A percentile compares a stretch with the other conserved stretches of the same genome.
Conservation (phyloP, 2,888 invertebrate genomes). For the Noctua comes region DNA sequence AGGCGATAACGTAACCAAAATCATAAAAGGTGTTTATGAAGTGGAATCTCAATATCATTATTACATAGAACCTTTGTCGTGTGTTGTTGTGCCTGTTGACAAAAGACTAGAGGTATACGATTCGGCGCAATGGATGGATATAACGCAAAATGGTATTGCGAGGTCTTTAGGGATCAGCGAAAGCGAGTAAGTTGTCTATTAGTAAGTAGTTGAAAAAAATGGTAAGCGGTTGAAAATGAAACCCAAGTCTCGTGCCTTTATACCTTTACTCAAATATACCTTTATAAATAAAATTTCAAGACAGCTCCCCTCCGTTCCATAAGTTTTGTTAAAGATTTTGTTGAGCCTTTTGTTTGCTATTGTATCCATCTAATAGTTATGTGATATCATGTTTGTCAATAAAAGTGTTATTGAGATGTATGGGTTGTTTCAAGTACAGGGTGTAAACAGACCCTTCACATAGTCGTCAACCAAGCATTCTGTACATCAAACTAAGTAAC, state of each 20-base stretch:
- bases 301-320: background rate
- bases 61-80: constrained; percentile 93
- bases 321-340: background rate
- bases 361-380: background rate
- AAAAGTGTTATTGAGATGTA: background rate
- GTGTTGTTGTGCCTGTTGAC: constrained; percentile 92
- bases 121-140: constrained; percentile 92
- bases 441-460: no score
- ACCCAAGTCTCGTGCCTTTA: background rate
- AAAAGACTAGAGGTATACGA: constrained; percentile 92
- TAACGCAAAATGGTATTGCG: constrained; percentile 90
- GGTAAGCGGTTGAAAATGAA: background rate
- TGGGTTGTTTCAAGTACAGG: no score
- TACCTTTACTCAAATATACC: background rate
- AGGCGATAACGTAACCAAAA: constrained; percentile 41
- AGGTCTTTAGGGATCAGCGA: constrained; percentile 87
- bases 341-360: background rate
- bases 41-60: constrained; percentile 93
- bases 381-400: background rate
- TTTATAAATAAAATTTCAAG: background rate
- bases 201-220: background rate
- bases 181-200: constrained; percentile 3
- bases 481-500: no score
- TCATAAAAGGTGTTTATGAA: constrained; percentile 91
- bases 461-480: no score